phyloP scores from a whole-genome alignment of 1,140 invertebrate species.

The Cylas formicarius region DNA sequence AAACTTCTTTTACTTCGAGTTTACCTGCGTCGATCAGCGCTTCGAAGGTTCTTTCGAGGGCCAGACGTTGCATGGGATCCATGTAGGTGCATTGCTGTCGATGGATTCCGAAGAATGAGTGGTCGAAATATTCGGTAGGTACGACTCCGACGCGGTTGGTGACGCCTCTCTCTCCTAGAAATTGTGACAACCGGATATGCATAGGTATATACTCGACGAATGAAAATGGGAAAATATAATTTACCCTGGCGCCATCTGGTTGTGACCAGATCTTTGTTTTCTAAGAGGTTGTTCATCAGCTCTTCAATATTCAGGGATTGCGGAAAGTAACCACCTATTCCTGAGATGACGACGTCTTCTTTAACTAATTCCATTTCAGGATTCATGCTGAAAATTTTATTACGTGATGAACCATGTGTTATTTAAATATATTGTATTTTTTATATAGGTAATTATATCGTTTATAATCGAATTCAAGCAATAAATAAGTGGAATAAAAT shows the following conservation, averaged over 20 bases:
- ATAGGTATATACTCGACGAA: too few relatives aligned
- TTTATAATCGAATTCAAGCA: too few relatives aligned
- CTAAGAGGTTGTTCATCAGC: conserved; percentile 35
- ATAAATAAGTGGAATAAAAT: too few relatives aligned
- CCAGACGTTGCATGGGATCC: conserved; percentile 43
- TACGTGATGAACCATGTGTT: too few relatives aligned
- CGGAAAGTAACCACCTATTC: conserved; percentile 40
- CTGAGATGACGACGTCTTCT: conserved; percentile 41
- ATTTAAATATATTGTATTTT: too few relatives aligned
- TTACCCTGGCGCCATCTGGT: conserved; percentile 35
- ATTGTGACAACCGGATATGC: conserved; percentile 1
- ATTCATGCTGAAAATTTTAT: too few relatives aligned
- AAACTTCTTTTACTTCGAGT: neutral
- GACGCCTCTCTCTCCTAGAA: conserved; percentile 32
- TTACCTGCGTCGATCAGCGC: conserved; percentile 45
- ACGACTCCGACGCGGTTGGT: conserved; percentile 32
- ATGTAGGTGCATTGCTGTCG: conserved; percentile 40
- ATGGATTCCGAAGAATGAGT: conserved; percentile 45
- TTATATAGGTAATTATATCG: too few relatives aligned
- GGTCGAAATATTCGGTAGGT: conserved; percentile 38
- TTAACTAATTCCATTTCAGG: conserved; percentile 26
- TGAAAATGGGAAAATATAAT: conserved; percentile 12
- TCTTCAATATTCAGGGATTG: conserved; percentile 36
- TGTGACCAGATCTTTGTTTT: conserved; percentile 32
- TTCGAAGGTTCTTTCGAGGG: conserved; percentile 43